Conservation (phyloP, 2,797 vertebrate genomes). For the Rhynchonycteris naso region DNA sequence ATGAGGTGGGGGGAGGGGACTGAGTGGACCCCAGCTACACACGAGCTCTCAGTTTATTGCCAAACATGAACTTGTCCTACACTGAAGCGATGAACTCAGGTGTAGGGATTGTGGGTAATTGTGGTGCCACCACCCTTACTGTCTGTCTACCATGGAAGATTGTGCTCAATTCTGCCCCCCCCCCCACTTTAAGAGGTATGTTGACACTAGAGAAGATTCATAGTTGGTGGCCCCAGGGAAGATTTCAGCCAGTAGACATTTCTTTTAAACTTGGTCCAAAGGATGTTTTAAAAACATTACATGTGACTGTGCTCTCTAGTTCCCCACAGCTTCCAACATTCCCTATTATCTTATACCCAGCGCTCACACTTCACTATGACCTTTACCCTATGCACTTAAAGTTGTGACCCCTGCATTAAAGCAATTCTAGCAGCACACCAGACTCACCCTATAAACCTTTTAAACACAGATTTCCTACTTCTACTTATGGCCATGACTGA, state of each 20-base stretch:
- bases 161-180: not conserved
- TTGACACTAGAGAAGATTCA: not conserved
- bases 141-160: not conserved
- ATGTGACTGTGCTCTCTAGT: not conserved
- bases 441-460: not conserved
- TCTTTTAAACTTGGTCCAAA: not conserved
- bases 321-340: not conserved
- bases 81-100: not conserved
- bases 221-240: not conserved
- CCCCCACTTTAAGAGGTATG: not conserved
- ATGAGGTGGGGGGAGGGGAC: too few relatives aligned
- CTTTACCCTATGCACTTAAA: not conserved
- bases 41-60: not conserved
- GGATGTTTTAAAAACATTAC: conserved; percentile 19
- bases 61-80: not conserved
- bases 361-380: not conserved
- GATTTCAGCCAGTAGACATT: not conserved
- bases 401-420: not conserved
- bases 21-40: not conserved
- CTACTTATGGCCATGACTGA: not conserved
- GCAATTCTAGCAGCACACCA: not conserved
- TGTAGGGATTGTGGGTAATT: not conserved
- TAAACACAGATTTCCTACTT: not conserved
- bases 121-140: not conserved
- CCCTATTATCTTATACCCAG: not conserved